phyloP scores from a whole-genome alignment of 2,797 vertebrate genomes.

The Paedocypris micromegethes region DNA sequence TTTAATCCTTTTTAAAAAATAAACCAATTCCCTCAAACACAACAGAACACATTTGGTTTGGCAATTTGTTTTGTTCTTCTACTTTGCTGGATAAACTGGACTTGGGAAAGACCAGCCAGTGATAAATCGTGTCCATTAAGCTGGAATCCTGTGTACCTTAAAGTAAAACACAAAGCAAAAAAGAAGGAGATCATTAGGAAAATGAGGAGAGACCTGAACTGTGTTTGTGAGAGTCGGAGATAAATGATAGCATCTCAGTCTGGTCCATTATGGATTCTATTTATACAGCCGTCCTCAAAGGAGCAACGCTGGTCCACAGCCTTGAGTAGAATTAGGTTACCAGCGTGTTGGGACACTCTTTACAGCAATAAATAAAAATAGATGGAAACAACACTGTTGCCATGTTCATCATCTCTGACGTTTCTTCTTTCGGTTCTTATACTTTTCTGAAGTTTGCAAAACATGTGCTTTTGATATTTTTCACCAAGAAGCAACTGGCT shows the following conservation, averaged over 20 bases:
- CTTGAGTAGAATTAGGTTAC: conserved; percentile 76
- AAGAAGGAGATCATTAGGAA: conserved; percentile 81
- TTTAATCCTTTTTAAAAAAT: conserved; percentile 59
- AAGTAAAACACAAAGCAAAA: conserved; percentile 74
- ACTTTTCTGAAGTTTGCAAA: not conserved
- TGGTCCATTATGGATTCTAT: conserved; percentile 77
- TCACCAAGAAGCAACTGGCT: too few species aligned
- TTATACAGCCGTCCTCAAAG: conserved; percentile 74
- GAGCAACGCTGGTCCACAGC: conserved; percentile 69
- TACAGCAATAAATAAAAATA: conserved; percentile 51
- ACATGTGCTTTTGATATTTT: too few species aligned
- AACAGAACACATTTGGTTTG: conserved; percentile 62
- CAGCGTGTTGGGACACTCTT: conserved; percentile 68
- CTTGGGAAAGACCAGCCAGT: conserved; percentile 63
- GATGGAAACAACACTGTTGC: conserved; percentile 24
- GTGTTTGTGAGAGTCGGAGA: conserved; percentile 69
- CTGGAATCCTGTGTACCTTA: conserved; percentile 68
- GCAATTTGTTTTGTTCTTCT: conserved; percentile 71
- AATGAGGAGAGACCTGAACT: conserved; percentile 77
- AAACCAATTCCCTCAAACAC: conserved; percentile 58
- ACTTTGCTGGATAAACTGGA: conserved; percentile 66
- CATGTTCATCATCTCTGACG: conserved; percentile 21
- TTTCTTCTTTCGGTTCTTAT: conserved; percentile 2
- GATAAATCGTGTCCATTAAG: conserved; percentile 77
- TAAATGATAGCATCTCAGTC: conserved; percentile 77